These are phyloP conservation scores for Aspidiotus destructor DNA, from an alignment of 2,888 invertebrate species.

Conservation along the genomic window DNA sequence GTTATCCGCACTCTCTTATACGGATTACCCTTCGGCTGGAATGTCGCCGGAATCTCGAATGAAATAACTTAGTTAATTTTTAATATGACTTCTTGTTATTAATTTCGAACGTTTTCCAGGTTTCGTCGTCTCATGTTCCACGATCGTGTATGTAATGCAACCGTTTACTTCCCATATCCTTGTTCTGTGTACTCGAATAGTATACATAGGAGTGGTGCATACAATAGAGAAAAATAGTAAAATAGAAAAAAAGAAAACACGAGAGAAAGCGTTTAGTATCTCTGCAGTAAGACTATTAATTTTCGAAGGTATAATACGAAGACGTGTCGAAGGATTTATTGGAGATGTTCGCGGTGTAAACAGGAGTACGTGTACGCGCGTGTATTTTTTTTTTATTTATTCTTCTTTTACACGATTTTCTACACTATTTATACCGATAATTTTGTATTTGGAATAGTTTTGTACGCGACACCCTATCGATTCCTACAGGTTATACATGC, in stretches of 20 bases:
- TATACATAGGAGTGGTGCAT: too few relatives aligned
- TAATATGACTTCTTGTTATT: conserved; percentile 4
- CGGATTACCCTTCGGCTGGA: conserved; percentile 4
- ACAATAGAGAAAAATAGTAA: not conserved
- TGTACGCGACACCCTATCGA: too few relatives aligned
- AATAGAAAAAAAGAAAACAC: not conserved
- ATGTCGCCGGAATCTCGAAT: conserved; percentile 2
- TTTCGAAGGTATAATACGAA: not conserved
- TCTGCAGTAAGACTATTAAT: not conserved
- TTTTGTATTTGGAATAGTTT: too few relatives aligned
- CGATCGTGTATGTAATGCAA: not conserved
- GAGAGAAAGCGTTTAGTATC: not conserved
- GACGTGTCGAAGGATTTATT: conserved; percentile 1
- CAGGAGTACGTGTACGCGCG: not conserved
- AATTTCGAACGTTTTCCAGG: not conserved
- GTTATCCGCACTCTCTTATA: not conserved
- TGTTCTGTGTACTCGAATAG: not conserved
- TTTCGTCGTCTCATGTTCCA: too few relatives aligned
- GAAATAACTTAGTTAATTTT: not conserved
- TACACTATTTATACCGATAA: too few relatives aligned
- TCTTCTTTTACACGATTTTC: too few relatives aligned
- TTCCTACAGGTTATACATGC: too few relatives aligned
- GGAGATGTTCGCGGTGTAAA: conserved; percentile 1
- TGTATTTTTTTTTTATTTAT: not conserved
- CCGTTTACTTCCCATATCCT: not conserved